Conservation (phyloP, 2,797 vertebrate species). For the Malurus splendens region DNA sequence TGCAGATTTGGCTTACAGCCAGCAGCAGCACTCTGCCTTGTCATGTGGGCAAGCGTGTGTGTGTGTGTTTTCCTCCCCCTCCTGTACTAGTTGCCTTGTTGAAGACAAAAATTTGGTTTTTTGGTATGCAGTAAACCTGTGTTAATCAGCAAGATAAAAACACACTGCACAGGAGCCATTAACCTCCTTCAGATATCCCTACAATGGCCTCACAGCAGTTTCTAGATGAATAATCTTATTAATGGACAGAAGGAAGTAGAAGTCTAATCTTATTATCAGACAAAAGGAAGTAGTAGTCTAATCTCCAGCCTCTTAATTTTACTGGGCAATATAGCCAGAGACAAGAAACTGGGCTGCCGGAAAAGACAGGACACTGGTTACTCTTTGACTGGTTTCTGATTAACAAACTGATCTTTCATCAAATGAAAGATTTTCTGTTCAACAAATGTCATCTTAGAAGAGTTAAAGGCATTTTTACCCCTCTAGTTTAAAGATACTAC, state of each 20-base stretch:
- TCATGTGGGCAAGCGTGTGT: rapidly evolving
- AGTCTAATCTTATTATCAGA: neutral
- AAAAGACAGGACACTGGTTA: neutral
- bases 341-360: neutral
- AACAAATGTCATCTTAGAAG: neutral
- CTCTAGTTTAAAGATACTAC: neutral
- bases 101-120: neutral
- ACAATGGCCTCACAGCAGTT: neutral
- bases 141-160: neutral
- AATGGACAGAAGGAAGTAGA: neutral
- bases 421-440: neutral
- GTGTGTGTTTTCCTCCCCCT: neutral
- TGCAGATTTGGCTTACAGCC: neutral
- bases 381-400: neutral
- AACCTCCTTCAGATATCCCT: neutral
- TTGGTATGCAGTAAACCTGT: neutral
- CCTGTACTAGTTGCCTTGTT: neutral
- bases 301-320: neutral
- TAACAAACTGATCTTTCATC: neutral
- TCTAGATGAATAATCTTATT: neutral
- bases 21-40: neutral
- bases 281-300: neutral
- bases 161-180: neutral
- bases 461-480: neutral
- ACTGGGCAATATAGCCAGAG: neutral